Percentiles rank a stretch among this genome's conserved stretches.
phyloP scores from a whole-genome alignment of 2,113 vertebrate genomes.

The Dromiciops gliroides region DNA sequence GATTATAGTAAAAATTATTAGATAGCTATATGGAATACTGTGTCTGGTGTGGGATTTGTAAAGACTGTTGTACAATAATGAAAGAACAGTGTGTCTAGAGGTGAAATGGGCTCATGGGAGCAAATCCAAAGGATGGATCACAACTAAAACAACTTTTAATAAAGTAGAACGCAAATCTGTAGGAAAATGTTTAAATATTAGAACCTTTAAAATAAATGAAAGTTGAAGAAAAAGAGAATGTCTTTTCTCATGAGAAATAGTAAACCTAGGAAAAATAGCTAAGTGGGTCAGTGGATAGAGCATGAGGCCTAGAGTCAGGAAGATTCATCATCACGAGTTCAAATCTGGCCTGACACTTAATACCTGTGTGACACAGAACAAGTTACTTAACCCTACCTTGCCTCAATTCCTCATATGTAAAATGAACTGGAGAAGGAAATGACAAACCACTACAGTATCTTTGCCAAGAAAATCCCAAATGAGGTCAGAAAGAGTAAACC shows the following conservation, averaged over 20 bases:
- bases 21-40: slow-evolving; percentile 21
- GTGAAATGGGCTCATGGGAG: neutral
- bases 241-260: neutral
- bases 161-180: neutral
- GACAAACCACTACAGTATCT: neutral
- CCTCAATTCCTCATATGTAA: neutral
- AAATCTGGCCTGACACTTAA: neutral
- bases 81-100: neutral
- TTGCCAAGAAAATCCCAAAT: neutral
- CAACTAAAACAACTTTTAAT: neutral
- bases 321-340: neutral
- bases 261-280: neutral
- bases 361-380: neutral
- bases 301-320: neutral
- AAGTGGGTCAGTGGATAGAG: neutral
- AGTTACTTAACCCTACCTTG: neutral
- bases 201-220: neutral
- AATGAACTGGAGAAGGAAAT: neutral
- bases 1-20: slow-evolving; percentile 40
- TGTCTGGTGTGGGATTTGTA: slow-evolving; percentile 13
- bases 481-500: neutral
- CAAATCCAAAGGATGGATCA: neutral
- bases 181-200: neutral
- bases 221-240: neutral
- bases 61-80: slow-evolving; percentile 38